These are phyloP conservation scores for Solea senegalensis DNA, from an alignment of 2,113 vertebrate species.

Conservation along the genomic window DNA sequence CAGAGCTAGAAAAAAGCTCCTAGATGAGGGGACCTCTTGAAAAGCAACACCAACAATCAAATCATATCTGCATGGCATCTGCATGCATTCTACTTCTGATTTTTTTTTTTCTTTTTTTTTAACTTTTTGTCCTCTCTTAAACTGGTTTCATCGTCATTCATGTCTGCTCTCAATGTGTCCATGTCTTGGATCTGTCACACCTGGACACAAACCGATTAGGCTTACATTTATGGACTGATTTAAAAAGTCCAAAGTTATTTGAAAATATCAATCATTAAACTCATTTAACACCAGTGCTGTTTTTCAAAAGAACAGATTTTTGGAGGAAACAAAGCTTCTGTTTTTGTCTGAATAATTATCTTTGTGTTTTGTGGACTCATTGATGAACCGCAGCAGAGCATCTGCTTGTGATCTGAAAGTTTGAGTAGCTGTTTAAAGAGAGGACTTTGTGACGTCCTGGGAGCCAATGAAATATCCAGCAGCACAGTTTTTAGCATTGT, in stretches of 20 bases:
- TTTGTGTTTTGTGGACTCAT: conserved; percentile 9
- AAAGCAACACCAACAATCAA: conserved; percentile 32
- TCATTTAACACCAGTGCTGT: neutral
- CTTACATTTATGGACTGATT: neutral
- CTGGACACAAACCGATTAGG: neutral
- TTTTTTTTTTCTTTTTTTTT: conserved; percentile 27
- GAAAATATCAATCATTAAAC: conserved; percentile 12
- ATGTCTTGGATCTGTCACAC: conserved; percentile 19
- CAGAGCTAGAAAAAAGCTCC: neutral
- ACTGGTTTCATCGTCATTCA: conserved; percentile 31
- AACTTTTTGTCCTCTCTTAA: conserved; percentile 1
- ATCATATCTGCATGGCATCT: conserved; percentile 56
- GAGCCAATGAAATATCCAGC: conserved; percentile 18
- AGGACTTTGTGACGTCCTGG: conserved; percentile 29
- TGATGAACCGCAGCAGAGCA: neutral
- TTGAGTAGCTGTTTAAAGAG: conserved; percentile 7
- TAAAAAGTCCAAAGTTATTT: conserved; percentile 10
- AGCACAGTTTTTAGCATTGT: conserved; percentile 22
- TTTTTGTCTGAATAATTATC: conserved; percentile 9
- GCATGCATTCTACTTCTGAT: conserved; percentile 59
- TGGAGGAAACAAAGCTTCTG: conserved; percentile 18
- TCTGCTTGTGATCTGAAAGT: conserved; percentile 14
- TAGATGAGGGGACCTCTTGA: conserved; percentile 10
- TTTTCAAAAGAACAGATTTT: conserved; percentile 17
- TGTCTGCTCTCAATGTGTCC: neutral